phyloP scores from a whole-genome alignment of 2,113 vertebrate genomes.

The Trinectes maculatus region DNA sequence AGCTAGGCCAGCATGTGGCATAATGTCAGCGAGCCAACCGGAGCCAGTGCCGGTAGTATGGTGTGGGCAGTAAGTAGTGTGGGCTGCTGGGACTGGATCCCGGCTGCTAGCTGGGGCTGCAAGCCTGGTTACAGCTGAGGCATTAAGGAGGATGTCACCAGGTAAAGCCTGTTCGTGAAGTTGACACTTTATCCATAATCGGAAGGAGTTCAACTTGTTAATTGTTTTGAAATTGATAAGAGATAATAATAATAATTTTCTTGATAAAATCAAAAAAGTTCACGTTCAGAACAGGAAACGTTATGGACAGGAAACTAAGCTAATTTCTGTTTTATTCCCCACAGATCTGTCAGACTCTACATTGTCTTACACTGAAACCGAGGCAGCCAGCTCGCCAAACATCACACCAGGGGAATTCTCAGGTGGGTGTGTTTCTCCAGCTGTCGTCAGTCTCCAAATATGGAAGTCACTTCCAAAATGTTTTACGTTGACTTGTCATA shows the following conservation, averaged over 20 bases:
- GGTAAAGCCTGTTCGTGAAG: slow-evolving; percentile 26
- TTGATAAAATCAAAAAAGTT: not conserved
- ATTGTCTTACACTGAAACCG: slow-evolving; percentile 99
- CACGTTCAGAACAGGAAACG: not conserved
- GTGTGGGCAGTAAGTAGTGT: slow-evolving; percentile 73
- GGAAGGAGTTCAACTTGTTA: slow-evolving; percentile 10
- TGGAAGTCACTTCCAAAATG: slow-evolving; percentile 14
- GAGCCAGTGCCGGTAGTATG: slow-evolving; percentile 72
- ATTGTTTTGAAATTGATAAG: slow-evolving; percentile 5
- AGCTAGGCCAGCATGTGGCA: slow-evolving; percentile 79
- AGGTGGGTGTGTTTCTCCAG: slow-evolving; percentile 84
- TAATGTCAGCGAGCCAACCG: slow-evolving; percentile 86
- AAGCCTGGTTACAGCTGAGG: slow-evolving; percentile 37
- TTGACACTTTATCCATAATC: slow-evolving; percentile 18
- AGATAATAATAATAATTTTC: not conserved
- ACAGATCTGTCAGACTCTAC: slow-evolving; percentile 98
- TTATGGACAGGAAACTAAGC: not conserved
- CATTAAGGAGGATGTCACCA: slow-evolving; percentile 41
- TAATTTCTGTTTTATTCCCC: slow-evolving; percentile 46
- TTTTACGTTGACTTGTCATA: slow-evolving; percentile 22
- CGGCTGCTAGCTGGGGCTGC: slow-evolving; percentile 48
- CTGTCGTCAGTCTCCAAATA: slow-evolving; percentile 19
- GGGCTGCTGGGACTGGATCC: slow-evolving; percentile 60
- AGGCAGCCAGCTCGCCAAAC: slow-evolving; percentile 93
- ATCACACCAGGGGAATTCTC: slow-evolving; percentile 92